Evolutionary conservation across 2,888 invertebrate species (phyloP), one percentile per base, ranked within the genome.

Genomic region (Alloscopus bannaensis): DNA sequence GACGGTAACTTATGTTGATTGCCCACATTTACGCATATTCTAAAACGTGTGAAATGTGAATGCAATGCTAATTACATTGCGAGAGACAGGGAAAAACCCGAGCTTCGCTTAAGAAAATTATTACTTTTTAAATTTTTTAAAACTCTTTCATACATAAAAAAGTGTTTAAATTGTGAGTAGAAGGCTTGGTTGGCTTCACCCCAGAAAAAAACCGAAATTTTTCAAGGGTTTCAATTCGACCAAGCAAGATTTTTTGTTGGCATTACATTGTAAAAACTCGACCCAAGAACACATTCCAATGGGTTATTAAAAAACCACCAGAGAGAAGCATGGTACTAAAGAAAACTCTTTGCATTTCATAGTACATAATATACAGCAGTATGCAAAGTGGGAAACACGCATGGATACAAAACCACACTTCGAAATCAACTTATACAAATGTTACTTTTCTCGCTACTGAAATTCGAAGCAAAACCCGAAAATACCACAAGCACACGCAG

Each of bases 1-100:
- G 65, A 65, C 65, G 45, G 26, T 45, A 65, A 65, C 65, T 22
- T 45, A 65, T 47, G 66, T 66, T 75, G 29, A 66, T 75, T 66
- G 57, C 57, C 55, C 28, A 16, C 29, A 65, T 28, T n/a, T 59
- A 36, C 66, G 31, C 26, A 26, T 55, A 55, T 26, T 11, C 26
- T 2, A 55, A 2, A 55, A 55, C 28, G 55, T 55, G 55, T 26
- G 42, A 8, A n/a, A 42, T 42, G 18, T n/a, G 22, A 36, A 64
- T 50, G 26, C 26, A 31, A 65, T 55, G 57, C 65, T 64, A 73
- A 73, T 65, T 73, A 64, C 64, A 65, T 55, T 62, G 47, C 40
- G 29, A 28, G 3, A 13, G 42, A 31, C 57, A 47, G 45, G n/a
- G 47, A 60, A 47, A 47, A 36, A 73, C 18, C 29, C 50, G 42